These are phyloP conservation scores for Oedothorax gibbosus DNA, from an alignment of 1,140 invertebrate species.

Conservation along the genomic window DNA sequence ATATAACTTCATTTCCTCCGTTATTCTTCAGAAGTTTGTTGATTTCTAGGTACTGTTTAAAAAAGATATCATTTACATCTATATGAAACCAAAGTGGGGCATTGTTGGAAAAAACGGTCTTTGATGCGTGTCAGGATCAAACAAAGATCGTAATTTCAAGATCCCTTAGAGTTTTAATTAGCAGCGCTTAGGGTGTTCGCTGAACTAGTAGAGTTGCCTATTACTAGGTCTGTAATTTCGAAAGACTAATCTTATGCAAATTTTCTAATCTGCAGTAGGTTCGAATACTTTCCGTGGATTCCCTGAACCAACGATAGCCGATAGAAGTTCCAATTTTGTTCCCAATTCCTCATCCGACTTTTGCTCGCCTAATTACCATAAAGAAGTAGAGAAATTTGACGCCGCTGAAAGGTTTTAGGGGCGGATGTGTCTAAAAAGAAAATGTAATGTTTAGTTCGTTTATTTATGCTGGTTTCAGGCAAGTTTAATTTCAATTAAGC, in stretches of 20 bases:
- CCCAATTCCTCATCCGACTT: slow-evolving; percentile 32
- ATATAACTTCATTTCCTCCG: too few species aligned
- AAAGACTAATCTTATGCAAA: slow-evolving; percentile 43
- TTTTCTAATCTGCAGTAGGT: slow-evolving; percentile 6
- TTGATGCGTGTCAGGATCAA: slow-evolving; percentile 31
- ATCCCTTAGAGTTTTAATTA: slow-evolving; percentile 34
- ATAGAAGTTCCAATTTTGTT: slow-evolving; percentile 32
- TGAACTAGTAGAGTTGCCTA: slow-evolving; percentile 1
- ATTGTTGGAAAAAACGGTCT: not conserved
- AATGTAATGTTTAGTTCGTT: not conserved
- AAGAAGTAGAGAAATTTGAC: slow-evolving; percentile 19
- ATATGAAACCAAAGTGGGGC: not conserved
- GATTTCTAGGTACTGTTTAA: too few species aligned
- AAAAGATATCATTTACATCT: not conserved
- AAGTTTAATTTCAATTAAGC: too few species aligned
- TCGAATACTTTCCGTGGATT: not conserved
- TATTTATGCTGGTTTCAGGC: too few species aligned
- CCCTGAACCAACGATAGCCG: not conserved
- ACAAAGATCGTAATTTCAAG: slow-evolving; percentile 37
- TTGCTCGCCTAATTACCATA: slow-evolving; percentile 43
- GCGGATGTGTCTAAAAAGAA: slow-evolving; percentile 5
- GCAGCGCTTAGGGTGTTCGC: slow-evolving; percentile 6
- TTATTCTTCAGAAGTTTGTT: too few species aligned
- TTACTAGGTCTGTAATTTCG: slow-evolving; percentile 23
- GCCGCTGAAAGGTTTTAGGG: not conserved